These are phyloP conservation scores for Sepiola atlantica DNA, from an alignment of 2,888 invertebrate species.

Conservation along the genomic window DNA sequence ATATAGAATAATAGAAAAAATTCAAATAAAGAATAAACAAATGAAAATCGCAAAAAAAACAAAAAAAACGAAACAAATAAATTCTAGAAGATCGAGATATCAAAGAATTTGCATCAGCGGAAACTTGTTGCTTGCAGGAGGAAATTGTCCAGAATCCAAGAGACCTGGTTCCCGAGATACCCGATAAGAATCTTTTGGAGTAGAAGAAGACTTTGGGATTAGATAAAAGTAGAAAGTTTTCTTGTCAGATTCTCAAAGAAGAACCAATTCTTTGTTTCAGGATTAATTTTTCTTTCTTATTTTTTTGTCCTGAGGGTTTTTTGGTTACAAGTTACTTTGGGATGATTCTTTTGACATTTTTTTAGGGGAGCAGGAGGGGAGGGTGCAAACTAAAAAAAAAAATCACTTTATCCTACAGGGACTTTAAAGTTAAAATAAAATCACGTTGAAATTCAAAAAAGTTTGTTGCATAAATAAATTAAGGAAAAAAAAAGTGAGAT, in stretches of 20 bases:
- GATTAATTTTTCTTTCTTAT: background rate
- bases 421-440: background rate
- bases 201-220: background rate
- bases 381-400: background rate
- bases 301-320: background rate
- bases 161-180: background rate
- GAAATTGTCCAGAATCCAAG: slow-evolving; percentile 24
- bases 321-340: background rate
- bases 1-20: too few species aligned
- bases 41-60: too few species aligned
- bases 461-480: background rate
- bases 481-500: background rate
- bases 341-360: background rate
- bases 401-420: background rate
- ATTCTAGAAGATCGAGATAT: slow-evolving; percentile 32
- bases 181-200: background rate
- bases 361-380: background rate
- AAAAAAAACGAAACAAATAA: background rate
- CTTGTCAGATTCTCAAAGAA: slow-evolving; percentile 2
- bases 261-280: background rate
- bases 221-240: background rate
- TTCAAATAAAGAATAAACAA: too few species aligned
- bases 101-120: background rate
- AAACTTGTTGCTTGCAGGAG: background rate
- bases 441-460: background rate